phyloP scores from a whole-genome alignment of 2,797 vertebrate species.

The Mormyrops attenuatus region DNA sequence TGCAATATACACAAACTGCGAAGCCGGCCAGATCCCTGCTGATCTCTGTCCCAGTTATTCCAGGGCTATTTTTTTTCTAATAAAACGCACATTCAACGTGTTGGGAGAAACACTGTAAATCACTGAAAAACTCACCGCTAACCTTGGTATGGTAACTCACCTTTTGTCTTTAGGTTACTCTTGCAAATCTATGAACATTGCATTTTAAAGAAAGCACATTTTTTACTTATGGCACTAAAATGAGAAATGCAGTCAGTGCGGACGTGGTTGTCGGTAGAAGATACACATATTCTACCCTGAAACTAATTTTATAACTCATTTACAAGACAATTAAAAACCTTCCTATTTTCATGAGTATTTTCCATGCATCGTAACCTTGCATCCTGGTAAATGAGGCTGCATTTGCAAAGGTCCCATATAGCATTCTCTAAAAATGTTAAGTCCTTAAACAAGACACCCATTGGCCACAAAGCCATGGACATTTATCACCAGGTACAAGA shows the following conservation, averaged over 20 bases:
- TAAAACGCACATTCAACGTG: not conserved
- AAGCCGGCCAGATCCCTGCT: not conserved
- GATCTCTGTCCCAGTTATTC: not conserved
- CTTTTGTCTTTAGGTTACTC: not conserved
- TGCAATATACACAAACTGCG: too few relatives aligned
- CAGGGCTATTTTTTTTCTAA: not conserved
- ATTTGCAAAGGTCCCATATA: not conserved
- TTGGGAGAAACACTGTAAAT: not conserved
- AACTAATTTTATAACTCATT: not conserved
- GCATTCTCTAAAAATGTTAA: not conserved
- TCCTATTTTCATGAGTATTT: not conserved
- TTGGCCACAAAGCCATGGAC: not conserved
- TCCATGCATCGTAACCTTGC: not conserved
- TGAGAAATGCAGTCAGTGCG: not conserved
- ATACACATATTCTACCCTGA: not conserved
- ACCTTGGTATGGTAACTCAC: not conserved
- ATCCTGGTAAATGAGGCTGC: not conserved
- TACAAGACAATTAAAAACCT: not conserved
- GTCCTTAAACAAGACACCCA: not conserved
- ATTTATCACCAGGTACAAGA: not conserved
- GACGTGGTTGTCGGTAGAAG: not conserved
- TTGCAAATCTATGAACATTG: not conserved
- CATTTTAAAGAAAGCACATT: not conserved
- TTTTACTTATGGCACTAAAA: not conserved
- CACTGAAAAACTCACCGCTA: not conserved